These are phyloP conservation scores for Drosophila quadrilineata DNA, from an alignment of 1,140 invertebrate species.

Conservation along the genomic window DNA sequence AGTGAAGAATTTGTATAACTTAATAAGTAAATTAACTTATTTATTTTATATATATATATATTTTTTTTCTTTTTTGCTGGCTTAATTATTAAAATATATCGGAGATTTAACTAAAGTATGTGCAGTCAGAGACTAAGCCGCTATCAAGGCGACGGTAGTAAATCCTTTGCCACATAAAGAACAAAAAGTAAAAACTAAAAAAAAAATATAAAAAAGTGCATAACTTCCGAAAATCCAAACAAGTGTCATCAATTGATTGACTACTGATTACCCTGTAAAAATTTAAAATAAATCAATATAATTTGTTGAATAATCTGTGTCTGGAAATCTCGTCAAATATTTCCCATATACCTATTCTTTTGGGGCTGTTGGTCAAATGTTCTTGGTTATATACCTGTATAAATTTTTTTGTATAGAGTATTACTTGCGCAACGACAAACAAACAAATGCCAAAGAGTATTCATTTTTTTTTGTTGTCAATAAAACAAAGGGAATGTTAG, in stretches of 20 bases:
- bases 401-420: background rate
- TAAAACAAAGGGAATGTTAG: conserved; percentile 51
- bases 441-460: conserved; percentile 36
- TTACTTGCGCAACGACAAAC: conserved; percentile 2
- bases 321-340: no score
- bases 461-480: conserved; percentile 41
- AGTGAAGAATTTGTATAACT: no score
- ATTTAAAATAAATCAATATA: background rate
- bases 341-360: no score
- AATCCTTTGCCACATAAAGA: conserved; percentile 12
- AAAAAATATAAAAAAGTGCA: conserved; percentile 8
- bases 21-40: no score
- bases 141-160: conserved; percentile 1
- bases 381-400: no score
- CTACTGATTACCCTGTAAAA: background rate
- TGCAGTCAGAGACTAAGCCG: background rate
- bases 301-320: no score
- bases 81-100: conserved; percentile 4
- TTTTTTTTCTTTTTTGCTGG: background rate
- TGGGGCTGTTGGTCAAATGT: no score
- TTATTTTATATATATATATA: no score
- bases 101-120: conserved; percentile 20
- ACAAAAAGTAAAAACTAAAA: conserved; percentile 2
- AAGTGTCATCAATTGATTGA: background rate
- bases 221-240: conserved; percentile 4